A percentile compares a stretch with the other conserved stretches of the same genome.
phyloP scores from a whole-genome alignment of 2,797 vertebrate genomes.

The Muscicapa striata region DNA sequence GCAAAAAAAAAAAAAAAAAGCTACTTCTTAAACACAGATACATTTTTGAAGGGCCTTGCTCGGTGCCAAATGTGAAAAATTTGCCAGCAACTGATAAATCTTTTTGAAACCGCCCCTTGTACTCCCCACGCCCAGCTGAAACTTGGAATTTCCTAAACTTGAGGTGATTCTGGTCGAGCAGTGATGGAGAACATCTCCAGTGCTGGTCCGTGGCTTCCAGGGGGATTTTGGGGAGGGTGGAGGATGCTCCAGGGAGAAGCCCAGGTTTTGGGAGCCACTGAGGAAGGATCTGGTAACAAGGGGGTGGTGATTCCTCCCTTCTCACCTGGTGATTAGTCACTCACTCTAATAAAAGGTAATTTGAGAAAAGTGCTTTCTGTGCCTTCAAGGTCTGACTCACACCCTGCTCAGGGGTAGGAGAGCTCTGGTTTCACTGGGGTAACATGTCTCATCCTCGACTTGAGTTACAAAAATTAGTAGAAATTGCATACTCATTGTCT shows the following conservation, averaged over 20 bases:
- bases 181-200: not conserved
- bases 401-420: not conserved
- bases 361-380: not conserved
- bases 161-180: not conserved
- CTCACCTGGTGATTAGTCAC: not conserved
- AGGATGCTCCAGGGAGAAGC: not conserved
- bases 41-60: conserved; percentile 24
- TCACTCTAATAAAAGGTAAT: not conserved
- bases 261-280: not conserved
- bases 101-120: not conserved
- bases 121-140: not conserved
- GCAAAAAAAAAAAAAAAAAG: not conserved
- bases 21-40: not conserved
- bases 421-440: not conserved
- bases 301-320: not conserved
- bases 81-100: conserved; percentile 40
- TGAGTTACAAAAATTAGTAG: not conserved
- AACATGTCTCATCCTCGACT: rapidly evolving
- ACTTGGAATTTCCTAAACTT: not conserved
- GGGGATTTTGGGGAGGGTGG: not conserved
- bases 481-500: rapidly evolving
- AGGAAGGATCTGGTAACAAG: not conserved
- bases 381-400: not conserved
- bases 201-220: not conserved
- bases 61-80: not conserved